Conservation (phyloP, 2,888 invertebrate genomes). For the Slavum lentiscoides region DNA sequence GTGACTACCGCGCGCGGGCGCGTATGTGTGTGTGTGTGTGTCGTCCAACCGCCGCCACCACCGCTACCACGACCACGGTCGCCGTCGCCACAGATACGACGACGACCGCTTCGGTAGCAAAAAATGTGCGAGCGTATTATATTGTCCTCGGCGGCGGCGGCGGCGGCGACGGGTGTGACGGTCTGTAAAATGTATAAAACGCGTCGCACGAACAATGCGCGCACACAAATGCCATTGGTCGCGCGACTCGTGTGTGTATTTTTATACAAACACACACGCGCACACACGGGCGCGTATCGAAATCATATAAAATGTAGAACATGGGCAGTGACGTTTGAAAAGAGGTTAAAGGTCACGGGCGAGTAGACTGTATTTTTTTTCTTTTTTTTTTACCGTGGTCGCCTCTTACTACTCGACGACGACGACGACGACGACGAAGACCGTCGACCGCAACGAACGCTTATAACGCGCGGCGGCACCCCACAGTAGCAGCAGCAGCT, state of each 20-base stretch:
- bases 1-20: too few species aligned
- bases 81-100: neutral
- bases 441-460: conserved; percentile 5
- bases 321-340: conserved; percentile 51
- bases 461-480: too few species aligned
- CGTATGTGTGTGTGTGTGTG: neutral
- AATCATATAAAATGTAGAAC: conserved; percentile 43
- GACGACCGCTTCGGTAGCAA: conserved; percentile 12
- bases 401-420: neutral
- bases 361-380: neutral
- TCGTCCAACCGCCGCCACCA: neutral
- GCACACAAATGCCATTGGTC: conserved; percentile 16
- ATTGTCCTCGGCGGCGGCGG: neutral
- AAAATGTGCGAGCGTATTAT: neutral
- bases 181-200: conserved; percentile 30
- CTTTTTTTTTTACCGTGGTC: neutral
- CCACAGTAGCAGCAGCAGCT: neutral
- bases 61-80: neutral
- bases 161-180: neutral
- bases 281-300: neutral
- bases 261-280: neutral
- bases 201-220: conserved; percentile 48
- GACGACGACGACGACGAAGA: neutral
- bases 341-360: conserved; percentile 50
- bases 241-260: neutral